Base-by-base conservation (phyloP, 2,888 invertebrate species). In the Tortricodes alternella region DNA sequence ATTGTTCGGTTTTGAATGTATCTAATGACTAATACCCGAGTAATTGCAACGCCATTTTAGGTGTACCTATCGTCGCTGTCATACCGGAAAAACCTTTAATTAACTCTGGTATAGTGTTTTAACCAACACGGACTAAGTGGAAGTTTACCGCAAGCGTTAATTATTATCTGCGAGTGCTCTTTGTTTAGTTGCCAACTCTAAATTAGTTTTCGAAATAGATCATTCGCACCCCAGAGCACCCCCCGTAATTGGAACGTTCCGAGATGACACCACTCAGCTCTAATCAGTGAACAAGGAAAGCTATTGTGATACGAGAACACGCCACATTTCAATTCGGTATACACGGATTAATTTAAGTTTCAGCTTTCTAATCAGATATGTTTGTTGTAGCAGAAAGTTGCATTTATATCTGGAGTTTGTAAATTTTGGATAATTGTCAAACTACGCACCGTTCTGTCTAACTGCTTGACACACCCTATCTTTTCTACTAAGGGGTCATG, bases 181-280 rank as follows among this genome's bases (percentile, higher is more conserved):
- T 90, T 90, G 90, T 90, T 90, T 89, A 90, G 90, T 90, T 90
- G 89, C 89, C 88, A 90, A 90, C 90, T 90, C 90, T 89, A 90
- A 90, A 90, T 90, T 90, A 90, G 90, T 90, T 90, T 90, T 90
- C 89, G 90, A 89, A 90, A 90, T 90, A 89, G 90, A 90, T 90
- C 90, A 89, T 89, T 89, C 89, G 83, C 89, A 87, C 89, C 86
- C 89, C 79, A 66, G 67, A 71, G 65, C 70, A 66, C 78, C 76
- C 74, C 66, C 71, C 70, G 88, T 89, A 89, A 90, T 90, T 90
- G 89, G 89, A 89, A 89, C 85, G 89, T 89, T 86, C 84, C 83
- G 85, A 88, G 89, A 89, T 89, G 89, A 89, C 89, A 88, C 87
- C 85, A 85, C 86, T 86, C 83, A 74, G 76, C 78, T 87, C 83